Percentiles rank a stretch among this genome's conserved stretches.
These are phyloP conservation scores for Pogonus chalceus DNA, from an alignment of 1,140 invertebrate species.

Conservation along the genomic window DNA sequence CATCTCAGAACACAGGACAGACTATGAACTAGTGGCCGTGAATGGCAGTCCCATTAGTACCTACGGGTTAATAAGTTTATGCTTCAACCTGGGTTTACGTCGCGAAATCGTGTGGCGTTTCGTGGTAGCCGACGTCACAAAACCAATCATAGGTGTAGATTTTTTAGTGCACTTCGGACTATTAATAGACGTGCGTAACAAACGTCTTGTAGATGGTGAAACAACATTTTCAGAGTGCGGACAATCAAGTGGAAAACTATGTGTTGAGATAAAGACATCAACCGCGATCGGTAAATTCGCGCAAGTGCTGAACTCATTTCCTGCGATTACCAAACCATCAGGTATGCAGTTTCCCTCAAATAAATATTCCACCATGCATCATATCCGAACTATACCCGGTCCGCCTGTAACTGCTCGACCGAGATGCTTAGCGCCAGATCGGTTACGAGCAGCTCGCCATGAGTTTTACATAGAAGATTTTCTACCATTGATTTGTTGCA, in stretches of 20 bases:
- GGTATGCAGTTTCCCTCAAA: background rate
- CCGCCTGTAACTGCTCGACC: constrained; percentile 25
- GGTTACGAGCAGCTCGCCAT: constrained; percentile 19
- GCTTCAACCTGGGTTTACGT: constrained; percentile 28
- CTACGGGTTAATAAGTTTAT: constrained; percentile 32
- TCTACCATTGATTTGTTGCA: constrained; percentile 30
- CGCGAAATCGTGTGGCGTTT: constrained; percentile 33
- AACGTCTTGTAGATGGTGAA: constrained; percentile 19
- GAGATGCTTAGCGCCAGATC: constrained; percentile 28
- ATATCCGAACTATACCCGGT: constrained; percentile 24
- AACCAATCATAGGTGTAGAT: constrained; percentile 35
- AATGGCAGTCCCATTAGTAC: constrained; percentile 25
- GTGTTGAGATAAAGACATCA: background rate
- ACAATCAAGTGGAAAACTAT: background rate
- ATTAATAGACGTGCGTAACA: constrained; percentile 24
- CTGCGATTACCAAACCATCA: constrained; percentile 12
- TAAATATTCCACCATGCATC: constrained; percentile 11
- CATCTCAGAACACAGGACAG: constrained; percentile 12
- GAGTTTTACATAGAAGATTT: constrained; percentile 33
- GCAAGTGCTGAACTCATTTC: constrained; percentile 11
- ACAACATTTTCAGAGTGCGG: constrained; percentile 12
- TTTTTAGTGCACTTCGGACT: constrained; percentile 27
- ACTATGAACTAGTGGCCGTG: constrained; percentile 20
- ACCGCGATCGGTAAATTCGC: constrained; percentile 4
- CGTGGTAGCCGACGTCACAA: constrained; percentile 32